A percentile compares a stretch with the other conserved stretches of the same genome.
Conservation (phyloP, 2,797 vertebrate genomes). For the Protonibea diacanthus region DNA sequence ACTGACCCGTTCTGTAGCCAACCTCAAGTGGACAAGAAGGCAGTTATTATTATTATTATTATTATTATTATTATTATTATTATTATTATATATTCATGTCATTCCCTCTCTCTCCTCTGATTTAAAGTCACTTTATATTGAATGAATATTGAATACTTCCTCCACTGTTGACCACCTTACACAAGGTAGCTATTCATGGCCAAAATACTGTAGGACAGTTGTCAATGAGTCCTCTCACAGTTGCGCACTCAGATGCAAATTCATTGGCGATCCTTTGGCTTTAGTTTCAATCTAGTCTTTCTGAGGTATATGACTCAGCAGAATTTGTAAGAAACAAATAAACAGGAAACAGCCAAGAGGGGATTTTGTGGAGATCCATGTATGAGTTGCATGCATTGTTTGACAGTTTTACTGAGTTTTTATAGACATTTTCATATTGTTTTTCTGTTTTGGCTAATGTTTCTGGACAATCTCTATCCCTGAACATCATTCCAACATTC, state of each 20-base stretch:
- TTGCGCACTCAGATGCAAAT: background rate
- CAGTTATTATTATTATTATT: no score
- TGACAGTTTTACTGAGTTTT: background rate
- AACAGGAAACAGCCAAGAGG: background rate
- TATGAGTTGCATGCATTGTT: background rate
- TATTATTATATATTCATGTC: no score
- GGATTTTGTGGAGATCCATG: background rate
- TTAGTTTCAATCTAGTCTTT: background rate
- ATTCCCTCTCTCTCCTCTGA: no score
- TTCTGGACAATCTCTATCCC: background rate
- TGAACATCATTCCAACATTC: background rate
- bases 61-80: no score
- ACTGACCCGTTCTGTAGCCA: no score
- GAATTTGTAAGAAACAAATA: background rate
- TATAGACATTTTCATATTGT: background rate
- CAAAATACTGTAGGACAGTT: background rate
- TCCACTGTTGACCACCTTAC: background rate
- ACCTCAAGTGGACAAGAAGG: no score
- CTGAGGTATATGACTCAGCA: slow-evolving; percentile 8
- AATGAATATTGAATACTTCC: background rate
- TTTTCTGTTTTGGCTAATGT: background rate
- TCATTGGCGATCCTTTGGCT: background rate
- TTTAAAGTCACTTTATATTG: background rate
- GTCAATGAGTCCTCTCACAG: background rate
- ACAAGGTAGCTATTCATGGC: background rate